phyloP scores from a whole-genome alignment of 2,797 vertebrate species.

The Tiaroga cobitis region DNA sequence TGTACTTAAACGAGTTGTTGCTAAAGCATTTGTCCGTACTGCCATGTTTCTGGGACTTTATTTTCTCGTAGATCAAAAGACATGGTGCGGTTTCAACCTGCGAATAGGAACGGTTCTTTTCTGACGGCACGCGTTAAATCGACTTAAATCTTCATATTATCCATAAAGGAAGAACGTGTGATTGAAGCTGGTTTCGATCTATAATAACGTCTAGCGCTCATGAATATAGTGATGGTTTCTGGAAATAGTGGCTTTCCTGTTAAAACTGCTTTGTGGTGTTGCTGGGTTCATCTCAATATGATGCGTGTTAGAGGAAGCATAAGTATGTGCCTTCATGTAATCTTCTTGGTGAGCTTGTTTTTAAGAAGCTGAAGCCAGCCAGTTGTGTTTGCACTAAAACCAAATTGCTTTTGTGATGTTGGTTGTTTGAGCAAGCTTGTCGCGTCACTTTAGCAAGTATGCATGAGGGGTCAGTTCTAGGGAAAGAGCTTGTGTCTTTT shows the following conservation, averaged over 20 bases:
- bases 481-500: constrained; percentile 83
- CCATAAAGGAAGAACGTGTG: constrained; percentile 15
- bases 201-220: constrained; percentile 68
- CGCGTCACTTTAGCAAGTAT: constrained; percentile 87
- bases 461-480: constrained; percentile 84
- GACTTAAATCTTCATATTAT: constrained; percentile 7
- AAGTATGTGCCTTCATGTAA: constrained; percentile 88
- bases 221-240: constrained; percentile 68
- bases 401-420: constrained; percentile 86
- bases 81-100: constrained; percentile 6
- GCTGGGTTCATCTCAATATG: constrained; percentile 82
- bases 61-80: not conserved
- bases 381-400: constrained; percentile 89
- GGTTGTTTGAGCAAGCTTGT: constrained; percentile 86
- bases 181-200: constrained; percentile 56
- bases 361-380: constrained; percentile 87
- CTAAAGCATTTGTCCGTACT: not conserved
- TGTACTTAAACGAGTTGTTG: constrained; percentile 5
- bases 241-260: constrained; percentile 82
- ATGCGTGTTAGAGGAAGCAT: constrained; percentile 86
- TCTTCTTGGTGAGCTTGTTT: constrained; percentile 87
- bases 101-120: constrained; percentile 63
- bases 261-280: constrained; percentile 82
- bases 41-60: constrained; percentile 49
- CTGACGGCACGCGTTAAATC: constrained; percentile 67